Conservation (phyloP, 2,888 invertebrate genomes). For the Steinernema hermaphroditum region DNA sequence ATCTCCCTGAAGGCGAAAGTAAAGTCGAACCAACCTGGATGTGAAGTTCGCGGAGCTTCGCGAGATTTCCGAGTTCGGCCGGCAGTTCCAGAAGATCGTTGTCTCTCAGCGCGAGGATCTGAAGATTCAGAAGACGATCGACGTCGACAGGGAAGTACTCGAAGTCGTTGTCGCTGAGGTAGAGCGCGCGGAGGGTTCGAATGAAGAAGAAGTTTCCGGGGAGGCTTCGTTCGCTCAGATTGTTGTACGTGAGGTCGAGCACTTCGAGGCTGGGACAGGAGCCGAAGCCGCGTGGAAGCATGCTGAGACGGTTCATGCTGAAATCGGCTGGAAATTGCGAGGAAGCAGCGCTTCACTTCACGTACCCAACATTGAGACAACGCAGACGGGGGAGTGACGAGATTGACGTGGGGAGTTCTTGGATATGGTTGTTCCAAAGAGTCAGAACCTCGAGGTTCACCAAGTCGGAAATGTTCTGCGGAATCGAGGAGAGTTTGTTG, state of each 20-base stretch:
- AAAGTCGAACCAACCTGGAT: conserved; percentile 68
- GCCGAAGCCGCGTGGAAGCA: conserved; percentile 92
- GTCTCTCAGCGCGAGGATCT: conserved; percentile 85
- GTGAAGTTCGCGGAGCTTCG: conserved; percentile 71
- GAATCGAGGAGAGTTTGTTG: conserved; percentile 75
- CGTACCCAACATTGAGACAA: conserved; percentile 69
- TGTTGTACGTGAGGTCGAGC: conserved; percentile 95
- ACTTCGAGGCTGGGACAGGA: conserved; percentile 95
- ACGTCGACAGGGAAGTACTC: conserved; percentile 84
- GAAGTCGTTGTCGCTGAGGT: conserved; percentile 97
- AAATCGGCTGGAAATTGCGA: too few relatives aligned
- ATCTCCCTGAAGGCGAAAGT: too few relatives aligned
- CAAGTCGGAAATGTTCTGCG: conserved; percentile 69
- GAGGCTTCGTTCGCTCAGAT: conserved; percentile 85
- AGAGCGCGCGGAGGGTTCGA: conserved; percentile 91
- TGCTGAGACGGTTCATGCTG: conserved; percentile 83
- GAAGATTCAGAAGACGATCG: conserved; percentile 70
- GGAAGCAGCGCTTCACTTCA: too few relatives aligned
- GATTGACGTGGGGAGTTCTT: conserved; percentile 88
- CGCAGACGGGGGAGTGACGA: conserved; percentile 92
- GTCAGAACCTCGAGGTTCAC: conserved; percentile 70
- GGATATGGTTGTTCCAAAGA: conserved; percentile 90
- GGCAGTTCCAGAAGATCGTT: conserved; percentile 92
- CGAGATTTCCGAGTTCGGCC: conserved; percentile 80
- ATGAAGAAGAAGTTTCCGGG: conserved; percentile 99